Evolutionary conservation across 2,888 invertebrate species (phyloP).

Genomic region (Geotrupes spiniger): DNA sequence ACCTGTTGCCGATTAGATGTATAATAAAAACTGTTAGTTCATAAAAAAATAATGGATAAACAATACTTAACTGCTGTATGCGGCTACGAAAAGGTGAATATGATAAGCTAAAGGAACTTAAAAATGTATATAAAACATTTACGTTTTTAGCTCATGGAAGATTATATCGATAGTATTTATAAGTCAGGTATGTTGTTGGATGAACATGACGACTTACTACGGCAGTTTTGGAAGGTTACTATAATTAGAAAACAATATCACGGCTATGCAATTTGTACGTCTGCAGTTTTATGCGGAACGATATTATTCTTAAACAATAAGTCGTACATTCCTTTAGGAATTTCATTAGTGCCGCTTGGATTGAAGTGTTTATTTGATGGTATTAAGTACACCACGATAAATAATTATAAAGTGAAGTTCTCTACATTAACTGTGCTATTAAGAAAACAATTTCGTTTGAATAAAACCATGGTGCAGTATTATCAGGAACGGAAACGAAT

Average conservation of each 20-base stretch:
- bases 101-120: too few species aligned
- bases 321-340: not conserved
- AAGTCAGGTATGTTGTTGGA: constrained; percentile 16
- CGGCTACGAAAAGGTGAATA: too few species aligned
- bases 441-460: constrained; percentile 9
- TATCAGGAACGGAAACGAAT: constrained; percentile 8
- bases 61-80: too few species aligned
- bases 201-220: constrained; percentile 16
- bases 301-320: not conserved
- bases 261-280: constrained; percentile 6
- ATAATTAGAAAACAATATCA: not conserved
- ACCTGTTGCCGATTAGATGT: too few species aligned
- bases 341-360: constrained; percentile 5
- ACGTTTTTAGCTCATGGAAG: constrained; percentile 11
- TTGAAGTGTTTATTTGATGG: not conserved
- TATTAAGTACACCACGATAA: constrained; percentile 1
- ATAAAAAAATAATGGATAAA: too few species aligned
- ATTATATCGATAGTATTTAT: constrained; percentile 12
- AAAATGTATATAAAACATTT: too few species aligned
- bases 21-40: too few species aligned
- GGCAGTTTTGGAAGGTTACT: constrained; percentile 8
- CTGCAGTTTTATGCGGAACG: constrained; percentile 8
- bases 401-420: constrained; percentile 7
- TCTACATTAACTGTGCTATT: not conserved
- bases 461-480: constrained; percentile 13